Evolutionary conservation across 2,797 vertebrate species (phyloP).

Genomic region (Hyperoplus lanceolatus): DNA sequence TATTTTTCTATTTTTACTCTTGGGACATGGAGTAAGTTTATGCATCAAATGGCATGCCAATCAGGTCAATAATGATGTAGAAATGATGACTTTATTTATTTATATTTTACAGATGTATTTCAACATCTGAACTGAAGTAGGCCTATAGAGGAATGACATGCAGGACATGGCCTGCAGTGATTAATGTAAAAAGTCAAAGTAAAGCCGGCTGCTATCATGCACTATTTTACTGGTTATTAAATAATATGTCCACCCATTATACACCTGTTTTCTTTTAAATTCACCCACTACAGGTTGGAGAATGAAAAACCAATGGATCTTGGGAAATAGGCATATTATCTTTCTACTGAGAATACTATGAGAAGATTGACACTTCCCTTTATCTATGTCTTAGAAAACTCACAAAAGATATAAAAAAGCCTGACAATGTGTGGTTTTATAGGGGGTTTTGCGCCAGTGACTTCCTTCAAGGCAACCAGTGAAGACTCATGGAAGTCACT

Average conservation of each 20-base stretch:
- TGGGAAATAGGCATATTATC: background rate
- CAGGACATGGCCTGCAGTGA: background rate
- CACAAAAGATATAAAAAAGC: background rate
- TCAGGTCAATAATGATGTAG: constrained; percentile 2
- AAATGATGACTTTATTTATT: background rate
- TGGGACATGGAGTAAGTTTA: background rate
- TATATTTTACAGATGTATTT: background rate
- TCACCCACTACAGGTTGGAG: background rate
- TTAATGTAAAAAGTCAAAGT: background rate
- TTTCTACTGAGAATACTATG: background rate
- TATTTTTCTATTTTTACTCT: background rate
- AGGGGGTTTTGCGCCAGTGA: background rate
- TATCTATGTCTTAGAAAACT: background rate
- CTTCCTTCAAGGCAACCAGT: background rate
- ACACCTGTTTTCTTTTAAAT: background rate
- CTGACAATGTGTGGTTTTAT: background rate
- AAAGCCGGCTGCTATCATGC: background rate
- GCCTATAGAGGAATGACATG: background rate
- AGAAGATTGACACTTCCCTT: background rate
- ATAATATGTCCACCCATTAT: background rate
- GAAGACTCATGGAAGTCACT: background rate
- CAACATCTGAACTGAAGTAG: background rate
- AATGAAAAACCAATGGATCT: background rate
- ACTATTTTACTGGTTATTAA: background rate
- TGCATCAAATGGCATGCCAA: background rate